Percentiles rank a stretch among this genome's conserved stretches.
Evolutionary conservation across 2,888 invertebrate species (phyloP).

Genomic region (Brenthis ino): DNA sequence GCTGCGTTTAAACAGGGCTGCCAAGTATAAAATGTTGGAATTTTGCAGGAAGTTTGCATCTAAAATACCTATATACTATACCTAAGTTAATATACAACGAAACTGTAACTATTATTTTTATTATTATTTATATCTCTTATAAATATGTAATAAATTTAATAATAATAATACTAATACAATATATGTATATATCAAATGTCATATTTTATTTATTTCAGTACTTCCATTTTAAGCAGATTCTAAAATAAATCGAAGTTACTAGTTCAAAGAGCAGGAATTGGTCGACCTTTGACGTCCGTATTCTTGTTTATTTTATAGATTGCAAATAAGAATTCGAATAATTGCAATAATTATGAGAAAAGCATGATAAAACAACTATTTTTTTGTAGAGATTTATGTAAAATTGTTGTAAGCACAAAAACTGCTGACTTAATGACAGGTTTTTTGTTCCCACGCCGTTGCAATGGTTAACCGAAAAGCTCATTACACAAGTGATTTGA

Average conservation of each 20-base stretch:
- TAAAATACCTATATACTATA: not conserved
- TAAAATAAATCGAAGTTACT: too few relatives aligned
- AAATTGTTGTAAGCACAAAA: slow-evolving; percentile 20
- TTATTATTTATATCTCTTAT: too few relatives aligned
- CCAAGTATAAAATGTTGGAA: not conserved
- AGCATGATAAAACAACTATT: not conserved
- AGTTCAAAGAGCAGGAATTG: too few relatives aligned
- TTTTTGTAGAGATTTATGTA: slow-evolving; percentile 8
- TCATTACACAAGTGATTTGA: slow-evolving; percentile 17
- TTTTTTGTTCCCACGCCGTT: slow-evolving; percentile 22
- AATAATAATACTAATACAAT: too few relatives aligned
- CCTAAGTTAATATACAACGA: not conserved
- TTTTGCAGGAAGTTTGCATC: not conserved
- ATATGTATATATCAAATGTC: too few relatives aligned
- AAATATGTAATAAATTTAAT: too few relatives aligned
- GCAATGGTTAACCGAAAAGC: slow-evolving; percentile 21
- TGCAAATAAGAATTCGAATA: slow-evolving; percentile 1
- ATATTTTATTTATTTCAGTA: too few relatives aligned
- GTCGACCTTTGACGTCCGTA: too few relatives aligned
- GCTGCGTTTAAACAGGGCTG: slow-evolving; percentile 35
- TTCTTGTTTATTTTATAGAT: not conserved
- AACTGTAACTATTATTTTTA: not conserved
- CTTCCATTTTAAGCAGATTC: too few relatives aligned
- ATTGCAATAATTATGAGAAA: slow-evolving; percentile 4
- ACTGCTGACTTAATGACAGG: slow-evolving; percentile 15